Conservation (phyloP, 2,797 vertebrate genomes). For the Cirrhinus molitorella region DNA sequence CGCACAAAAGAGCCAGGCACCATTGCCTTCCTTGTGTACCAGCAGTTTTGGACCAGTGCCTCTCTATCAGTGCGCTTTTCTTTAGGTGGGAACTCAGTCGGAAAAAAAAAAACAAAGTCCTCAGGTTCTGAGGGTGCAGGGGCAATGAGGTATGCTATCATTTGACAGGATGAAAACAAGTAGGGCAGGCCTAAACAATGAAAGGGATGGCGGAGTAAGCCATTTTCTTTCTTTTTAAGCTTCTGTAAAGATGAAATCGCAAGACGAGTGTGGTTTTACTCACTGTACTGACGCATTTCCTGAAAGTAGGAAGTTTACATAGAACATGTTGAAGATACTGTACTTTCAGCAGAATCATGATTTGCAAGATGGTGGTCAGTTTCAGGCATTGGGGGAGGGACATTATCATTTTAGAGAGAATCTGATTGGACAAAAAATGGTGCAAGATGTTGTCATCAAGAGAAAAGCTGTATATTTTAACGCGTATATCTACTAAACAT, state of each 20-base stretch:
- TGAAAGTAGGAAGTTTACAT: neutral
- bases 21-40: slow-evolving; percentile 39
- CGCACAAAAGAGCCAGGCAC: slow-evolving; percentile 27
- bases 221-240: neutral
- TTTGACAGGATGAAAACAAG: slow-evolving; percentile 13
- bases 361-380: neutral
- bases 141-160: slow-evolving; percentile 37
- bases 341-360: neutral
- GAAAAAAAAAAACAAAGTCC: slow-evolving; percentile 53
- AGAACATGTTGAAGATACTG: neutral
- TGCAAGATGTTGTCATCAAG: neutral
- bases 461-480: neutral
- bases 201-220: neutral
- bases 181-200: neutral
- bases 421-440: neutral
- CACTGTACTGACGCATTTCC: neutral
- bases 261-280: neutral
- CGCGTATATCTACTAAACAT: neutral
- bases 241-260: neutral
- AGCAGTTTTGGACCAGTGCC: slow-evolving; percentile 50
- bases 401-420: slow-evolving; percentile 4
- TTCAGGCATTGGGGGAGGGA: neutral
- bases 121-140: slow-evolving; percentile 32
- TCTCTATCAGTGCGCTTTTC: slow-evolving; percentile 52
- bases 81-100: slow-evolving; percentile 41